Conservation (phyloP, 2,888 invertebrate genomes). For the Coenonympha arcania region DNA sequence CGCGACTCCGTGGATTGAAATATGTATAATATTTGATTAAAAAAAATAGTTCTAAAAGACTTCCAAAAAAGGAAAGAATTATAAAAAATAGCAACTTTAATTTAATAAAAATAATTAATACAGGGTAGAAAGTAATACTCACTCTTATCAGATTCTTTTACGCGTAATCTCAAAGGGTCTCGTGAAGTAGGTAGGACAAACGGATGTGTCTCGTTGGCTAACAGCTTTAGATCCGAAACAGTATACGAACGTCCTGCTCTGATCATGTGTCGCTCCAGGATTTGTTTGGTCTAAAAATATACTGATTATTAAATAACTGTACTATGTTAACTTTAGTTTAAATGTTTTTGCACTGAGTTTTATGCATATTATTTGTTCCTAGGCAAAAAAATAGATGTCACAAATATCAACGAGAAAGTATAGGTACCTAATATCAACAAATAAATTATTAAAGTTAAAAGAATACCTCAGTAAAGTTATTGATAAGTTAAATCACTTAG, state of each 20-base stretch:
- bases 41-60: too few species aligned
- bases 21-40: too few species aligned
- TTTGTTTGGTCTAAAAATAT: constrained; percentile 80
- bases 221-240: constrained; percentile 82
- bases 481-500: too few species aligned
- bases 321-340: too few species aligned
- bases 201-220: constrained; percentile 79
- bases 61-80: neutral
- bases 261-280: constrained; percentile 91
- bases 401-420: too few species aligned
- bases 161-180: constrained; percentile 80
- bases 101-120: neutral
- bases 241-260: constrained; percentile 84
- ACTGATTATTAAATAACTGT: neutral
- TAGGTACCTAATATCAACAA: too few species aligned
- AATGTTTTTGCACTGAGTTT: too few species aligned
- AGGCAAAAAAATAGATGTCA: too few species aligned
- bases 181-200: constrained; percentile 81
- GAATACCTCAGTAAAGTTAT: too few species aligned
- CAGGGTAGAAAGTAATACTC: constrained; percentile 29
- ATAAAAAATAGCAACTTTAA: neutral
- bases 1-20: too few species aligned
- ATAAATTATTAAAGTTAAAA: too few species aligned
- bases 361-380: too few species aligned
- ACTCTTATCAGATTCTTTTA: constrained; percentile 84